These are phyloP conservation scores for Pemphredon lugubris DNA, from an alignment of 2,888 invertebrate genomes.

Conservation along the genomic window DNA sequence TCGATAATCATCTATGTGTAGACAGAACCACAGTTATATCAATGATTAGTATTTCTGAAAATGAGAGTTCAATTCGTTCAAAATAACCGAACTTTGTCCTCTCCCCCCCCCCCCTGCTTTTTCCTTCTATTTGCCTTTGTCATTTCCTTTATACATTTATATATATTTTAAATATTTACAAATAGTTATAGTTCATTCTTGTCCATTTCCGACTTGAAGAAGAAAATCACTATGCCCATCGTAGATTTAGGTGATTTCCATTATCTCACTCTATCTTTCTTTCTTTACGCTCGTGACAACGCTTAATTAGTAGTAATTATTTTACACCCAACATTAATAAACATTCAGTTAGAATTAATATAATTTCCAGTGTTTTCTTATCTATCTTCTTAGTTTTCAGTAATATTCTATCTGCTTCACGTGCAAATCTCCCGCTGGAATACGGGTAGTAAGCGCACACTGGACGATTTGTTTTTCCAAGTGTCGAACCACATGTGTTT, in stretches of 20 bases:
- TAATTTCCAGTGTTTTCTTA: constrained; percentile 48
- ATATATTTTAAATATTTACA: constrained; percentile 52
- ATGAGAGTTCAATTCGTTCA: constrained; percentile 26
- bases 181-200: constrained; percentile 30
- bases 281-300: constrained; percentile 44
- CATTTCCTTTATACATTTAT: constrained; percentile 52
- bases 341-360: constrained; percentile 66
- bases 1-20: constrained; percentile 23
- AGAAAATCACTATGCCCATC: constrained; percentile 2
- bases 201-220: neutral
- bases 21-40: constrained; percentile 47
- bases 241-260: neutral
- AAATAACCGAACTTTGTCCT: constrained; percentile 38
- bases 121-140: constrained; percentile 14
- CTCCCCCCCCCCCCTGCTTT: constrained; percentile 9
- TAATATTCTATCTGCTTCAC: neutral
- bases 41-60: constrained; percentile 26
- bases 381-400: constrained; percentile 3
- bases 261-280: neutral
- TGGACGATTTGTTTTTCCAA: no score
- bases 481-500: no score
- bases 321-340: constrained; percentile 73
- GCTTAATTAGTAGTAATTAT: constrained; percentile 66
- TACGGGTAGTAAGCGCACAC: no score
- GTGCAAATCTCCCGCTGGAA: constrained; percentile 2